Conservation (phyloP, 2,797 vertebrate species). For the Chanos chanos region DNA sequence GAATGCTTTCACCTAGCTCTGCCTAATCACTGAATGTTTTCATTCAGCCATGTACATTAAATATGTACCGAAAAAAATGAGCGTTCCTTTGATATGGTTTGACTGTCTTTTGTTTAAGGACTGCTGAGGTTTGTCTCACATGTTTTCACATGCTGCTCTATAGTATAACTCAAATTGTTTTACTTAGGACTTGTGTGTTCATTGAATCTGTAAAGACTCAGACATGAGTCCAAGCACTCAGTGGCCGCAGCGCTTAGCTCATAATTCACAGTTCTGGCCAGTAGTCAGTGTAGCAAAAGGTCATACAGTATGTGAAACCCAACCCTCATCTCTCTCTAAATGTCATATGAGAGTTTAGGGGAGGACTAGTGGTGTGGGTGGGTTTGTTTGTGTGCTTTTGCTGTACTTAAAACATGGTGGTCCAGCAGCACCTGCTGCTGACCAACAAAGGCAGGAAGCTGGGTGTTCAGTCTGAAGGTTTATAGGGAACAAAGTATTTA, state of each 20-base stretch:
- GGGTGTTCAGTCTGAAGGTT: too few relatives aligned
- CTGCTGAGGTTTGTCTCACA: too few relatives aligned
- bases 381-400: background rate
- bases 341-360: constrained; percentile 2
- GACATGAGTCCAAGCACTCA: background rate
- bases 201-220: background rate
- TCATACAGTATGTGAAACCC: constrained; percentile 30
- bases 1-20: background rate
- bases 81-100: too few relatives aligned
- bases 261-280: constrained; percentile 20
- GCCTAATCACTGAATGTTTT: background rate
- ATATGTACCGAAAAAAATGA: too few relatives aligned
- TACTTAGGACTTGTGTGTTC: background rate
- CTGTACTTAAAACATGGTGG: too few relatives aligned
- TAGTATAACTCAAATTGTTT: too few relatives aligned
- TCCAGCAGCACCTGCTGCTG: too few relatives aligned
- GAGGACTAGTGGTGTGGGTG: background rate
- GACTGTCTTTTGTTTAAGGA: too few relatives aligned
- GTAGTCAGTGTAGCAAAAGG: constrained; percentile 32
- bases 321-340: constrained; percentile 28
- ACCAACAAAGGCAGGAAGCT: too few relatives aligned
- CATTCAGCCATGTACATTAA: background rate
- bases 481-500: too few relatives aligned
- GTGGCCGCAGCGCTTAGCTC: constrained; percentile 16
- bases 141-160: too few relatives aligned